Evolutionary conservation across 2,113 vertebrate species (phyloP).

Genomic region (Myiozetetes cayanensis): DNA sequence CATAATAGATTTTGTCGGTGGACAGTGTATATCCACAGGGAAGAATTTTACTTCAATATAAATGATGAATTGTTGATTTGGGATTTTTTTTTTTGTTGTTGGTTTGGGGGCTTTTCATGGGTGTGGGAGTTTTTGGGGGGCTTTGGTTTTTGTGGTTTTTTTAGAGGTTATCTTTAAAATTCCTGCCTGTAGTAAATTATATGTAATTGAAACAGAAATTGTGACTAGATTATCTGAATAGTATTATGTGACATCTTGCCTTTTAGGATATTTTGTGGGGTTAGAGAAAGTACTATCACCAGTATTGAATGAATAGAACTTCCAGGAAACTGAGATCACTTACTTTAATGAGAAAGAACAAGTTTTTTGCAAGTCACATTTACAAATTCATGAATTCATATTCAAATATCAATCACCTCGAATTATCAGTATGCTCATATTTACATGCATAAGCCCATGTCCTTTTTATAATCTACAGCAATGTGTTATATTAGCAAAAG

Average conservation of each 20-base stretch:
- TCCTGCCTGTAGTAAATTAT: neutral
- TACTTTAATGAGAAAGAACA: neutral
- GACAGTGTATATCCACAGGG: neutral
- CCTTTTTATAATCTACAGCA: neutral
- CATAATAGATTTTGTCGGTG: neutral
- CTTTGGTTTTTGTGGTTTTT: neutral
- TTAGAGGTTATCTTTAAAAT: neutral
- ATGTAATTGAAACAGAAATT: neutral
- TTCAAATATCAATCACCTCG: neutral
- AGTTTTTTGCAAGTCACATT: neutral
- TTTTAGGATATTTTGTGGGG: neutral
- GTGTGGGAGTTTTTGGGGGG: no score
- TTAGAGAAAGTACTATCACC: neutral
- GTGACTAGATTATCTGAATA: neutral
- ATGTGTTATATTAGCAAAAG: neutral
- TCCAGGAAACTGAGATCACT: neutral
- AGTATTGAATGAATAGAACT: neutral
- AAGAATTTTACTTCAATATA: neutral
- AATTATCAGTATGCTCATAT: neutral
- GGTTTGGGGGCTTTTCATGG: no score
- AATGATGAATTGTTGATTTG: neutral
- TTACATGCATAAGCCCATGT: neutral
- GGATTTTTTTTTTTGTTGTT: no score
- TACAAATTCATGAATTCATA: neutral
- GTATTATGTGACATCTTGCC: neutral